Conservation (phyloP, 2,888 invertebrate genomes). For the Melanargia galathea region DNA sequence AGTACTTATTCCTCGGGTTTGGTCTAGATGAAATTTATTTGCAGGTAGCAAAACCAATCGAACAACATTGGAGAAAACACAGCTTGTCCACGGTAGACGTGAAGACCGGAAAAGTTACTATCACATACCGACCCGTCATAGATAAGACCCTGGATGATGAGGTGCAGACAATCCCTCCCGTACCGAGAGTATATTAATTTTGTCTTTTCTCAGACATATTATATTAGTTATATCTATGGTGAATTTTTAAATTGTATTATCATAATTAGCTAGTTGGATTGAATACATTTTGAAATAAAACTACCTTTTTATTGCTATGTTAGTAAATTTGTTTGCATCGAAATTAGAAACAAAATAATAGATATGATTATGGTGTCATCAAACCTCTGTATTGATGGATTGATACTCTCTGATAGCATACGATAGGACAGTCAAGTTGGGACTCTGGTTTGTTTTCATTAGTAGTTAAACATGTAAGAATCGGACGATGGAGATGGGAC, state of each 20-base stretch:
- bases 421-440: too few relatives aligned
- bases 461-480: too few relatives aligned
- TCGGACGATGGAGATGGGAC: too few relatives aligned
- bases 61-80: constrained; percentile 99
- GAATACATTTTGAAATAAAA: background rate
- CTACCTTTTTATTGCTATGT: too few relatives aligned
- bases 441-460: too few relatives aligned
- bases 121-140: constrained; percentile 95
- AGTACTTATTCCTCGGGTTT: too few relatives aligned
- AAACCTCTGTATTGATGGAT: too few relatives aligned
- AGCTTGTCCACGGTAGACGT: constrained; percentile 89
- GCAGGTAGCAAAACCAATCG: constrained; percentile 86
- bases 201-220: too few relatives aligned
- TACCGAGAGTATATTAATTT: constrained; percentile 94
- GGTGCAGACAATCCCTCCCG: constrained; percentile 92
- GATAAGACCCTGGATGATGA: constrained; percentile 93
- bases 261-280: background rate
- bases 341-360: too few relatives aligned
- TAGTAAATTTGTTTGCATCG: too few relatives aligned
- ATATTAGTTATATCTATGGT: background rate
- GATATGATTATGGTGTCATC: too few relatives aligned
- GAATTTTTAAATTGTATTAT: background rate
- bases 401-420: too few relatives aligned
- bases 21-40: background rate
- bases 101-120: constrained; percentile 88